Conservation (phyloP, 2,113 vertebrate genomes). For the Cyphomyrus plagiostoma region DNA sequence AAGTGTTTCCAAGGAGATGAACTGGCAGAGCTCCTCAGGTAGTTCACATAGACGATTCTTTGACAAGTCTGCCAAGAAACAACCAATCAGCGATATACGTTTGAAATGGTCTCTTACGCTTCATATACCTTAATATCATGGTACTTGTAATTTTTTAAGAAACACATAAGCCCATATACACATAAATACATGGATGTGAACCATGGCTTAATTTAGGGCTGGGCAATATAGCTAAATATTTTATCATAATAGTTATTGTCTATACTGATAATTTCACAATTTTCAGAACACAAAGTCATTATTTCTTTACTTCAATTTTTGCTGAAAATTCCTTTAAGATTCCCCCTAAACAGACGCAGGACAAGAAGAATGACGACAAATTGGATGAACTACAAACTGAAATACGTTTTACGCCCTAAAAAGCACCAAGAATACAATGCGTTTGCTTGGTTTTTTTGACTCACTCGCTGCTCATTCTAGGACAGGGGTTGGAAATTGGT, state of each 20-base stretch:
- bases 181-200: neutral
- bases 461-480: too few relatives aligned
- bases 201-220: neutral
- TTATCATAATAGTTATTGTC: neutral
- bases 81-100: neutral
- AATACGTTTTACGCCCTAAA: neutral
- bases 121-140: neutral
- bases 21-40: constrained; percentile 78
- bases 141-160: neutral
- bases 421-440: too few relatives aligned
- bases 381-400: neutral
- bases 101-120: neutral
- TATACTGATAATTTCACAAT: neutral
- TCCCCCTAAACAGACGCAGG: neutral
- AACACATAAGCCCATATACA: neutral
- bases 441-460: too few relatives aligned
- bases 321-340: neutral
- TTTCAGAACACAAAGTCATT: neutral
- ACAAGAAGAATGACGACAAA: too few relatives aligned
- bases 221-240: neutral
- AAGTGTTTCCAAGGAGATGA: constrained; percentile 81
- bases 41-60: constrained; percentile 87
- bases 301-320: neutral
- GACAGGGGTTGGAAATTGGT: too few relatives aligned
- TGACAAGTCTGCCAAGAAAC: constrained; percentile 68